Percentiles rank a stretch among this genome's conserved stretches.
Conservation (phyloP, 2,113 vertebrate genomes). For the Myiagra hebetior region DNA sequence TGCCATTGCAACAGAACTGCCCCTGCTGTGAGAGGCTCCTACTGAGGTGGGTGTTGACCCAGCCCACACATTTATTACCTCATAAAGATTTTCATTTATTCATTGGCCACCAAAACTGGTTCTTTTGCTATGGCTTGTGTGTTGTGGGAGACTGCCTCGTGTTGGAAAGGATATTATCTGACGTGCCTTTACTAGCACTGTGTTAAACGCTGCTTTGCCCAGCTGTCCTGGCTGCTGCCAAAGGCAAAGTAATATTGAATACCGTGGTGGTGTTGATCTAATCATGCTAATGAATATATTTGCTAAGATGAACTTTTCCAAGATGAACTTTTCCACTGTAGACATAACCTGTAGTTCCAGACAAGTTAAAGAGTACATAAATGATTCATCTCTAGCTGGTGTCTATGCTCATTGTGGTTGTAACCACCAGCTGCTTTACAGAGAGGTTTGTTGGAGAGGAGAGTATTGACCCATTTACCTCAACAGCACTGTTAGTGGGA, state of each 20-base stretch:
- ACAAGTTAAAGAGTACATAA: neutral
- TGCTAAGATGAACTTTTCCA: conserved; percentile 15
- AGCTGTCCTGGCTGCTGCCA: conserved; percentile 50
- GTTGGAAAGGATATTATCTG: neutral
- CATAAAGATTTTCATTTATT: neutral
- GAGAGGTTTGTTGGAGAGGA: neutral
- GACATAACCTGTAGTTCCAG: conserved; percentile 1
- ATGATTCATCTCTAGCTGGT: neutral
- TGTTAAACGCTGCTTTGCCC: neutral
- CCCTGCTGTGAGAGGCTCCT: neutral
- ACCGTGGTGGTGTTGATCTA: conserved; percentile 24
- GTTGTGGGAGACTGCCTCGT: neutral
- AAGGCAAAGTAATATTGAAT: conserved; percentile 38
- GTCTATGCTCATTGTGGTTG: neutral
- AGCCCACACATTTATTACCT: neutral
- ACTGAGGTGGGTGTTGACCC: neutral
- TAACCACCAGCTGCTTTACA: neutral
- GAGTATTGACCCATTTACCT: neutral
- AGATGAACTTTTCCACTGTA: conserved; percentile 28
- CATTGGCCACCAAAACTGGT: neutral
- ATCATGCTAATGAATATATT: conserved; percentile 13
- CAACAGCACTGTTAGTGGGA: neutral
- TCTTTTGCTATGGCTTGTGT: conserved; percentile 28
- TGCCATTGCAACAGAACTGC: rapidly evolving
- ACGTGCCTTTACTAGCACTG: conserved; percentile 37